Conservation (phyloP, 2,113 vertebrate species). For the Thryonomys swinderianus region DNA sequence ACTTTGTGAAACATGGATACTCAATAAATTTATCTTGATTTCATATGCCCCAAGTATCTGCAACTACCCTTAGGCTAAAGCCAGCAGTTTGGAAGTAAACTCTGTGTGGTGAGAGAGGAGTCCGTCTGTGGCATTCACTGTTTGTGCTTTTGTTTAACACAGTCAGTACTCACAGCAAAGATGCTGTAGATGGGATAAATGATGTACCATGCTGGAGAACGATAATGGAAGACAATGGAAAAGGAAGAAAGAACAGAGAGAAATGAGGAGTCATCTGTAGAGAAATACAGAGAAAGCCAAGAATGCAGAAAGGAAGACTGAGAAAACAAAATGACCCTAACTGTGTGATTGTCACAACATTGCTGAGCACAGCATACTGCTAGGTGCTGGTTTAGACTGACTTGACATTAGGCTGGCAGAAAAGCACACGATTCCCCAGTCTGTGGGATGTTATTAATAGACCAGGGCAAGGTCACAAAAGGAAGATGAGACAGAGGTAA, state of each 20-base stretch:
- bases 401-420: background rate
- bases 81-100: background rate
- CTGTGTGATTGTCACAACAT: background rate
- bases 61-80: background rate
- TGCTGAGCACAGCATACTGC: background rate
- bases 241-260: background rate
- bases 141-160: background rate
- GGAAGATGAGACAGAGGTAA: constrained; percentile 44
- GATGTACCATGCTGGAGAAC: background rate
- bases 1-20: background rate
- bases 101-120: background rate
- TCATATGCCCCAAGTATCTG: background rate
- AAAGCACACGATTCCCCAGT: constrained; percentile 13
- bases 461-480: background rate
- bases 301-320: background rate
- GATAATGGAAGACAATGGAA: background rate
- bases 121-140: background rate
- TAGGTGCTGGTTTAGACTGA: background rate
- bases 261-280: background rate
- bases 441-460: constrained; percentile 13
- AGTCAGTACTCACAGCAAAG: background rate
- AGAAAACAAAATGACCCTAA: background rate
- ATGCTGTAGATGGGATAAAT: background rate
- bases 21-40: background rate
- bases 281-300: background rate